Conservation (phyloP, 1,140 invertebrate genomes). For the Oedothorax gibbosus region DNA sequence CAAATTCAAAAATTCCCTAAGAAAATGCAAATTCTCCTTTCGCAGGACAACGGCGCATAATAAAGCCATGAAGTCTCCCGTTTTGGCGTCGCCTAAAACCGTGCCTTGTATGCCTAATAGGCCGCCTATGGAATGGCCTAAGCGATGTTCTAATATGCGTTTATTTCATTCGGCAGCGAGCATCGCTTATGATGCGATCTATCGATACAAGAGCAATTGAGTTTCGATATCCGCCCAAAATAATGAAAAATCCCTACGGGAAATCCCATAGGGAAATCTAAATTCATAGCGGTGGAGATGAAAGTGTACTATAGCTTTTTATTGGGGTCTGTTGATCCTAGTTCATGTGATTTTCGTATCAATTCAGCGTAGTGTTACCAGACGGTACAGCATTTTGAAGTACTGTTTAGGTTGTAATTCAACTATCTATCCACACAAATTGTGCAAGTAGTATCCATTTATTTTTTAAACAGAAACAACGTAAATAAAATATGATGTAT, state of each 20-base stretch:
- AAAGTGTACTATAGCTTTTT: not conserved
- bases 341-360: no score
- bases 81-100: slow-evolving; percentile 13
- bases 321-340: no score
- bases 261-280: slow-evolving; percentile 57
- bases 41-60: slow-evolving; percentile 21
- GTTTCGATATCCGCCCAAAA: slow-evolving; percentile 56
- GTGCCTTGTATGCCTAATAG: slow-evolving; percentile 25
- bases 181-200: not conserved
- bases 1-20: not conserved
- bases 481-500: no score
- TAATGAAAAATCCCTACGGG: slow-evolving; percentile 61
- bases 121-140: not conserved
- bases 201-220: slow-evolving; percentile 45
- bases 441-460: no score
- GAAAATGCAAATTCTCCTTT: slow-evolving; percentile 54
- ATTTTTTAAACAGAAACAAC: no score
- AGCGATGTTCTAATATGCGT: slow-evolving; percentile 5
- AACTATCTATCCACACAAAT: no score
- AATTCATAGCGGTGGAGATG: slow-evolving; percentile 52
- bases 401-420: no score
- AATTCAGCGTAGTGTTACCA: no score
- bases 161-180: not conserved
- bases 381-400: no score
- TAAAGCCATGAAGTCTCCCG: slow-evolving; percentile 51